Base-by-base conservation (phyloP, 2,113 vertebrate genomes). In the Neomonachus schauinslandi region DNA sequence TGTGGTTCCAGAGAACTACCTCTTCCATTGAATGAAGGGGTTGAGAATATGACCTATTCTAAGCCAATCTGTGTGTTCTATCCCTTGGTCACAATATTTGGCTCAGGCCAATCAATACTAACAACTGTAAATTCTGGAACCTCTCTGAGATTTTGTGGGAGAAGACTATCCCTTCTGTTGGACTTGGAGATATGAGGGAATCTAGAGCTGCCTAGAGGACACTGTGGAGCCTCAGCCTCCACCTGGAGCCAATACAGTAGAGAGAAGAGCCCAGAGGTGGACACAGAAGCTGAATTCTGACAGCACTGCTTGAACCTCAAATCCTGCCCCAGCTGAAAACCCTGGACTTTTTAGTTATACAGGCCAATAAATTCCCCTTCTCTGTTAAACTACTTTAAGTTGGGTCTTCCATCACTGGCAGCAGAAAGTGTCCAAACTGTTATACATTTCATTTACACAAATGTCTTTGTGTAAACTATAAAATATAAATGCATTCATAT, bases 401-500 rank as follows among this genome's bases (percentile, higher is more conserved):
- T 51, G 19, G 2, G 3, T 94, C n/a, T 93, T 96, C 69, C 14
- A 53, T 61, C 82, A 90, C n/a, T 63, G 12, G 46, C 67, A 89
- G 69, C 65, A 97, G 63, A 85, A 92, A 49, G 85, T 28, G 59
- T 86, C n/a, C 72, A 93, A 89, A 81, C 9, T 8, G n/a, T 82
- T 63, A 82, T 1, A 71, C 14, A 88, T 77, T 92, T 91, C 53
- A 81, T 85, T 77, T 89, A 65, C 24, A 89, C 59, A 76, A 93
- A 89, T 55, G 46, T 19, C 36, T 80, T 81, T 80, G 49, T 49
- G 7, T 74, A 67, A 95, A 65, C 72, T 89, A 59, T 69, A 95
- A 97, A 90, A 97, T 76, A 81, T 57, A 96, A 96, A 91, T 46
- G 71, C 57, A 65, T 61, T 87, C 33, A 57, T 81, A 96, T 69